Evolutionary conservation across 1,140 invertebrate genomes (phyloP).

Genomic region (Brachionus rotundiformis): DNA sequence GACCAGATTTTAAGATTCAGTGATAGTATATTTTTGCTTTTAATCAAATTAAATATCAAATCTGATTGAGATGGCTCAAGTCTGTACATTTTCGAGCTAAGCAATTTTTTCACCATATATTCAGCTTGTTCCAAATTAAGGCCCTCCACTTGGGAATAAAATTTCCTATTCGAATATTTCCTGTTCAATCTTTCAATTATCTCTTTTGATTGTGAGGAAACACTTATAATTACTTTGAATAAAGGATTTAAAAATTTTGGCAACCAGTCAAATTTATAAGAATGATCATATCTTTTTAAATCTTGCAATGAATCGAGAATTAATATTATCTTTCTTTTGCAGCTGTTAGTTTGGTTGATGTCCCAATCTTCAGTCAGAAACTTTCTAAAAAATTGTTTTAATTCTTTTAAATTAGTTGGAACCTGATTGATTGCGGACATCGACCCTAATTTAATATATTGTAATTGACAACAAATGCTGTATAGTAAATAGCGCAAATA

Average conservation of each 20-base stretch:
- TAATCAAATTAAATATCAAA: conserved; percentile 30
- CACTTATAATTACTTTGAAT: conserved; percentile 28
- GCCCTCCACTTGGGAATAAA: background rate
- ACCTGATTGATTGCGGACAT: background rate
- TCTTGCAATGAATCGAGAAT: conserved; percentile 44
- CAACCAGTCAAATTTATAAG: conserved; percentile 42
- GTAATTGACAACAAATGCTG: conserved; percentile 46
- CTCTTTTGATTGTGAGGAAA: background rate
- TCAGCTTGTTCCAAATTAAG: conserved; percentile 25
- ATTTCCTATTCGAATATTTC: conserved; percentile 21
- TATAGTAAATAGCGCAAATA: conserved; percentile 38
- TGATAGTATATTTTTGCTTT: background rate
- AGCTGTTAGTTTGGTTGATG: background rate
- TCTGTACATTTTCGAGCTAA: background rate
- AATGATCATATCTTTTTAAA: conserved; percentile 13
- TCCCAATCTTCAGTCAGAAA: conserved; percentile 24
- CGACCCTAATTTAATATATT: conserved; percentile 36
- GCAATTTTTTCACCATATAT: conserved; percentile 14
- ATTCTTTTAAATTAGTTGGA: conserved; percentile 5
- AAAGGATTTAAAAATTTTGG: conserved; percentile 26
- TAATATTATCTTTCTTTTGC: conserved; percentile 40
- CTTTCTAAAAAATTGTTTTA: conserved; percentile 15
- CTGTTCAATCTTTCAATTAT: conserved; percentile 43
- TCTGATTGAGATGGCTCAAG: background rate
- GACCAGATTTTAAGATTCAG: conserved; percentile 32